Percentiles rank a stretch among this genome's conserved stretches.
These are phyloP conservation scores for Clavelina lepadiformis DNA, from an alignment of 23 tunicate species.

Conservation along the genomic window DNA sequence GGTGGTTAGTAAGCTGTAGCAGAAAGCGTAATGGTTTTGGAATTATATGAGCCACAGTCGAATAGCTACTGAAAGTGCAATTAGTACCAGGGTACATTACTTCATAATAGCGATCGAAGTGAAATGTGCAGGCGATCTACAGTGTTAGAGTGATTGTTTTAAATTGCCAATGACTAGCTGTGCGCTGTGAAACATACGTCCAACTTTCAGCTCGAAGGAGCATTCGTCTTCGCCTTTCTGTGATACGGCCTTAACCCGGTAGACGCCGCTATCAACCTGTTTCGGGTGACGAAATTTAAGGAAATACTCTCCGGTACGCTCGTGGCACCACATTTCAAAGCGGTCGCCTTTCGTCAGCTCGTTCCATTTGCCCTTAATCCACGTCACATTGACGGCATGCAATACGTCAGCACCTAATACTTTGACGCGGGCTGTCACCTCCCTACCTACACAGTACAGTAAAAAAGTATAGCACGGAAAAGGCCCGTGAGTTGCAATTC, in stretches of 20 bases:
- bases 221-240: conserved; percentile 77
- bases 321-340: conserved; percentile 74
- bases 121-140: too few relatives aligned
- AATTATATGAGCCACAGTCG: too few relatives aligned
- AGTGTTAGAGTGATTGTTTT: too few relatives aligned
- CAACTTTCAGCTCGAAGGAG: conserved; percentile 75
- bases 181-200: conserved; percentile 97
- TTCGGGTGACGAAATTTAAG: conserved; percentile 85
- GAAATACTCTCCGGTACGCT: conserved; percentile 66
- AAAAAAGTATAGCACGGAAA: too few relatives aligned
- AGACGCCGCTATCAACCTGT: conserved; percentile 70
- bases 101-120: too few relatives aligned
- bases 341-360: conserved; percentile 96
- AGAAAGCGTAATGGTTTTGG: too few relatives aligned
- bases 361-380: conserved; percentile 99
- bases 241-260: conserved; percentile 73
- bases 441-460: too few relatives aligned
- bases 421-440: conserved; percentile 52
- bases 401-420: conserved; percentile 54
- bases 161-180: too few relatives aligned
- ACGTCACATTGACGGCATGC: conserved; percentile 65
- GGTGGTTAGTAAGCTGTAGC: too few relatives aligned
- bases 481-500: not conserved
- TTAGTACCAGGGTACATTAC: too few relatives aligned
- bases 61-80: too few relatives aligned